Conservation (phyloP, 2,113 vertebrate genomes). For the Panthera uncia region DNA sequence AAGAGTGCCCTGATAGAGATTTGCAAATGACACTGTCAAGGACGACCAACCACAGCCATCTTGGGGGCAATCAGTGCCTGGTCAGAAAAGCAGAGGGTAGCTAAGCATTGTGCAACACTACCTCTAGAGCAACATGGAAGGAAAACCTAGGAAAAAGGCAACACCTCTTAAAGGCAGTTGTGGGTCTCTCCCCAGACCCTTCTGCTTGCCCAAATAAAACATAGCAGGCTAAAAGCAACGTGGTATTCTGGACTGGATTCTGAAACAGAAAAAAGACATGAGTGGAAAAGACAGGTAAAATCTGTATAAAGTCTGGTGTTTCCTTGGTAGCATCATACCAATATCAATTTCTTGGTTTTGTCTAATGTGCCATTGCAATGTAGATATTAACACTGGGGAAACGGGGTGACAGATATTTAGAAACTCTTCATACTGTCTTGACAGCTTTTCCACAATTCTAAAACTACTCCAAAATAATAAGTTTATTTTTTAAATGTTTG, state of each 20-base stretch:
- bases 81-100: not conserved
- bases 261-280: not conserved
- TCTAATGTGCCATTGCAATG: not conserved
- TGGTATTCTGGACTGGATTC: not conserved
- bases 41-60: not conserved
- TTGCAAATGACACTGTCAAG: not conserved
- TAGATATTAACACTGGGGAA: not conserved
- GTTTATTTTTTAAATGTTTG: not conserved
- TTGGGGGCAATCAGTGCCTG: not conserved
- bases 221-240: too few species aligned
- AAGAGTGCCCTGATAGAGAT: rapidly evolving
- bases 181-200: not conserved
- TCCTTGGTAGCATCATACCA: not conserved
- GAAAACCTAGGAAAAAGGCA: not conserved
- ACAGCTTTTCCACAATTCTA: not conserved
- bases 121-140: not conserved
- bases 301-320: not conserved
- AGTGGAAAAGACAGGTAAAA: not conserved
- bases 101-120: not conserved
- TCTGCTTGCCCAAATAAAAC: not conserved
- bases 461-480: constrained; percentile 31
- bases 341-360: not conserved
- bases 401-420: not conserved
- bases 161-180: not conserved
- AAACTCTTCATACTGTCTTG: not conserved